Conservation (phyloP, 2,797 vertebrate genomes). For the Cyclopterus lumpus region DNA sequence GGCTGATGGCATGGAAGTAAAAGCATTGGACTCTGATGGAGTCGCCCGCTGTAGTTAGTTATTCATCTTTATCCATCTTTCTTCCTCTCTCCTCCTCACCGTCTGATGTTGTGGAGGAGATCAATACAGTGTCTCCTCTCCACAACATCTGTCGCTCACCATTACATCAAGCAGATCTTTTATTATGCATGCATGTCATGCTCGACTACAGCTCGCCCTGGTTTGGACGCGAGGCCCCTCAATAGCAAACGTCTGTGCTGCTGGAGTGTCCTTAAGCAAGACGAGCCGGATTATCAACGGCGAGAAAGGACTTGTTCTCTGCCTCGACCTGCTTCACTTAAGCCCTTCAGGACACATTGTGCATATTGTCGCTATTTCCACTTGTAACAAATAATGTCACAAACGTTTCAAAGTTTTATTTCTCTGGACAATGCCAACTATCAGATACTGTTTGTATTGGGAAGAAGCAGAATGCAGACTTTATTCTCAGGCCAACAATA, state of each 20-base stretch:
- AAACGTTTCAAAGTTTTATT: neutral
- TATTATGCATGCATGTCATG: constrained; percentile 53
- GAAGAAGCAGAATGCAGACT: neutral
- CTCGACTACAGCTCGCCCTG: constrained; percentile 12
- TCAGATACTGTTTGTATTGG: neutral
- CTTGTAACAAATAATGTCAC: neutral
- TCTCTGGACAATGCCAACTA: neutral
- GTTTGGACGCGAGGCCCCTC: neutral
- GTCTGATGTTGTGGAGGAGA: constrained; percentile 36
- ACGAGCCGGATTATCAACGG: neutral
- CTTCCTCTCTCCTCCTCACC: constrained; percentile 19
- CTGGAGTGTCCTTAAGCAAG: constrained; percentile 23
- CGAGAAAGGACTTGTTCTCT: neutral
- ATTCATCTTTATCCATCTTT: constrained; percentile 39
- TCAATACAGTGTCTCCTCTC: constrained; percentile 66
- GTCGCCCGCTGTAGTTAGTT: constrained; percentile 7
- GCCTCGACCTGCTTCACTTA: neutral
- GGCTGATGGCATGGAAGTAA: neutral
- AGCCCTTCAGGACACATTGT: neutral
- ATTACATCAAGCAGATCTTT: constrained; percentile 65
- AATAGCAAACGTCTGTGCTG: neutral
- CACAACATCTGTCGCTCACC: constrained; percentile 70
- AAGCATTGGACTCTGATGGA: constrained; percentile 10
- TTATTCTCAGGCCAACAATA: constrained; percentile 5
- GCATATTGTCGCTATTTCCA: neutral